Evolutionary conservation across 92 coral and sea anemone species (phyloP), one percentile per base, ranked within the genome.

Genomic region (Paragorgia papillata): DNA sequence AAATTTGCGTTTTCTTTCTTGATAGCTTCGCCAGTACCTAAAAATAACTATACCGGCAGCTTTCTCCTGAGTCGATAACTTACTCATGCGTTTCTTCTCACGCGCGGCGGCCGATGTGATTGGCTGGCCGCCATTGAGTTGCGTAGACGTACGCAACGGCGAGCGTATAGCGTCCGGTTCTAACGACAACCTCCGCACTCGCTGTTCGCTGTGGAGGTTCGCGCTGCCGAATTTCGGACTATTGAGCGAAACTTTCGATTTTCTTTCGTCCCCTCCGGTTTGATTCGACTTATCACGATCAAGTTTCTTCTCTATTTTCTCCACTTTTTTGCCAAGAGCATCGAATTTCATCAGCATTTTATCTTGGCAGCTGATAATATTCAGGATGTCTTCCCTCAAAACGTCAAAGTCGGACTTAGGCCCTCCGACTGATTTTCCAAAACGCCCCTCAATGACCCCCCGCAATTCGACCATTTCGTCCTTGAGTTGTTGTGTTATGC

Each of bases 401-500:
- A 68, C n/a, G 30, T 68, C 75, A 19, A 68, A 68, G 46, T 68
- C 75, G 13, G 75, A 68, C 40, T 68, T 68, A 2, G 75, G 75
- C 27, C 75, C 75, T 0, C 75, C 75, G 25, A 34, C 75, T 15
- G 56, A 25, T 22, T 68, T 68, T 25, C 75, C 75, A 22, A 68
- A 68, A 27, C 75, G 75, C 21, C 9, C 58, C 12, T 44, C 33
- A 1, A 68, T 68, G 9, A 68, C 10, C 35, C 8, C 13, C 28
- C 59, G 22, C 1, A 68, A 31, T 28, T 68, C 75, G 12, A 44
- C 92, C 7, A 92, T 83, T 40, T 87, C 91, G 14, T 88, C 92
- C 50, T 92, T 92, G 20, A 92, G 88, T 71, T 92, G 97, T 55
- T 90, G 96, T 1, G 97, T 92, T 88, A 92, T 92, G 37, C 90